Evolutionary conservation across 2,888 invertebrate genomes (phyloP).

Genomic region (Bugula neritina): DNA sequence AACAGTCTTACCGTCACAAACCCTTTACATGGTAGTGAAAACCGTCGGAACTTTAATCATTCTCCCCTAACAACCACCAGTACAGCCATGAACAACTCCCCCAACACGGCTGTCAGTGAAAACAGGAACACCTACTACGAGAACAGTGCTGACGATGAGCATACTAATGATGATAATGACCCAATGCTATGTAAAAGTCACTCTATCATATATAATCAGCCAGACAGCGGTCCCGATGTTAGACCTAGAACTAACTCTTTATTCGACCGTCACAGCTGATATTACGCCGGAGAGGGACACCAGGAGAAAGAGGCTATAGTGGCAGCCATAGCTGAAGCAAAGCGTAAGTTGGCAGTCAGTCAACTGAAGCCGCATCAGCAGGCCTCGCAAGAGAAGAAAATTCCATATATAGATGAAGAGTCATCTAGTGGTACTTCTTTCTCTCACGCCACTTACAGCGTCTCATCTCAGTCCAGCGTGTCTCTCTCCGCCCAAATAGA

Average conservation of each 20-base stretch:
- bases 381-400: background rate
- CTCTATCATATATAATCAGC: background rate
- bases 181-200: background rate
- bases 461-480: slow-evolving; percentile 11
- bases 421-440: slow-evolving; percentile 10
- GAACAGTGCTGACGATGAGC: slow-evolving; percentile 20
- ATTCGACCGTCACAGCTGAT: slow-evolving; percentile 27
- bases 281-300: slow-evolving; percentile 26
- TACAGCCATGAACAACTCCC: slow-evolving; percentile 22
- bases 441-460: slow-evolving; percentile 26
- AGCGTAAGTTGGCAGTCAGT: background rate
- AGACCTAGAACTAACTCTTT: slow-evolving; percentile 25
- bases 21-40: slow-evolving; percentile 11
- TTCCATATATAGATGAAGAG: slow-evolving; percentile 13
- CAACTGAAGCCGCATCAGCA: background rate
- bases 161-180: slow-evolving; percentile 2
- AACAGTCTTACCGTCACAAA: slow-evolving; percentile 19
- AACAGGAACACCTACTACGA: slow-evolving; percentile 23
- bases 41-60: background rate
- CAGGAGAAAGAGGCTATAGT: background rate
- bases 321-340: slow-evolving; percentile 15
- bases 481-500: slow-evolving; percentile 25
- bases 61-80: slow-evolving; percentile 13
- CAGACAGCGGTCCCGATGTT: background rate
- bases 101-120: slow-evolving; percentile 5